Conservation (phyloP, 2,113 vertebrate genomes). For the Lepisosteus osseus region DNA sequence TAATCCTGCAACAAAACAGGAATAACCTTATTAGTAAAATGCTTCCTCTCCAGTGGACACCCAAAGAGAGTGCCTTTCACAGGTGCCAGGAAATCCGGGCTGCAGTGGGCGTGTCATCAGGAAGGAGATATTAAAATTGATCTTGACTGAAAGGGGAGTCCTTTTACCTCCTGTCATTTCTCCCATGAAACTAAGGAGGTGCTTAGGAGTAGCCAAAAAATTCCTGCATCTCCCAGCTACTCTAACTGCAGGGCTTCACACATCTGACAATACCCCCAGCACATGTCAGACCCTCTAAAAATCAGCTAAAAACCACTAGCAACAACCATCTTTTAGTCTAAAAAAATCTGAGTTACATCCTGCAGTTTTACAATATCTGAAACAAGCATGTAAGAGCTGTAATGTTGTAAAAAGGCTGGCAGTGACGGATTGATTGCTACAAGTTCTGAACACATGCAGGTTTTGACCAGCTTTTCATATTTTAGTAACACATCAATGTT, state of each 20-base stretch:
- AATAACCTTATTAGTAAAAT: constrained; percentile 2
- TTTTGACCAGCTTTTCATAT: too few species aligned
- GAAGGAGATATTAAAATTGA: background rate
- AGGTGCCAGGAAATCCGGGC: background rate
- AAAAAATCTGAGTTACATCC: too few species aligned
- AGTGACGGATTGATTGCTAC: too few species aligned
- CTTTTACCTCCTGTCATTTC: background rate
- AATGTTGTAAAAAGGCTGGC: too few species aligned
- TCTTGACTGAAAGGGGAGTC: background rate
- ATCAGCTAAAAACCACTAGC: too few species aligned
- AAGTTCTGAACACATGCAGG: too few species aligned
- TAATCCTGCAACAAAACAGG: background rate
- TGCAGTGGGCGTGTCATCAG: background rate
- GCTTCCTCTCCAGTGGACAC: constrained; percentile 2
- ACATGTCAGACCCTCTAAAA: too few species aligned
- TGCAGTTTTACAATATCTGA: too few species aligned
- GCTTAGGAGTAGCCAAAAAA: background rate
- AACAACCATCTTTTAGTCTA: too few species aligned
- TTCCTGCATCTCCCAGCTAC: background rate
- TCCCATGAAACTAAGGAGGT: background rate
- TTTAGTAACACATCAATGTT: too few species aligned
- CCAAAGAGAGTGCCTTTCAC: background rate
- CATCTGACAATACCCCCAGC: too few species aligned
- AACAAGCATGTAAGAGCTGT: too few species aligned
- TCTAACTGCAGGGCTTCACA: background rate